Evolutionary conservation across 1,140 invertebrate species (phyloP).

Genomic region (Neodiprion fabricii): DNA sequence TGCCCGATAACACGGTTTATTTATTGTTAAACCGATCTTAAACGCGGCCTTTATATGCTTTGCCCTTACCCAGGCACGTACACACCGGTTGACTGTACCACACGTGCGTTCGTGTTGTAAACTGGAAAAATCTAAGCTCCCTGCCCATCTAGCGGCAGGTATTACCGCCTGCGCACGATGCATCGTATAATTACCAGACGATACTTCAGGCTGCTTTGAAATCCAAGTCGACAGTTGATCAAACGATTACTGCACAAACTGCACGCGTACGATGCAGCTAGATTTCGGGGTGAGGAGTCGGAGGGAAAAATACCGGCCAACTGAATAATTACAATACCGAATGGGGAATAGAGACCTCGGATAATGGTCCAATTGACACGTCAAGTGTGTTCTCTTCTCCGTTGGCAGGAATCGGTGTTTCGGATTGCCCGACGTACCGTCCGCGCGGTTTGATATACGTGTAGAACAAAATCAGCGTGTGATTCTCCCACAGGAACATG

Average conservation of each 20-base stretch:
- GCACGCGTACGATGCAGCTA: too few relatives aligned
- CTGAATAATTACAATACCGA: neutral
- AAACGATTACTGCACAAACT: neutral
- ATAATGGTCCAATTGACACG: neutral
- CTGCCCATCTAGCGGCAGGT: too few relatives aligned
- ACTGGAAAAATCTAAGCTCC: too few relatives aligned
- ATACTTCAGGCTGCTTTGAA: neutral
- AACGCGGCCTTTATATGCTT: neutral
- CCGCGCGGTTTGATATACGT: too few relatives aligned
- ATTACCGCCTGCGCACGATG: neutral
- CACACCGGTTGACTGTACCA: neutral
- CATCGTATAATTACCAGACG: neutral
- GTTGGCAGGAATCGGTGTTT: too few relatives aligned
- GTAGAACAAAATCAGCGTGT: neutral
- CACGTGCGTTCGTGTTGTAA: too few relatives aligned
- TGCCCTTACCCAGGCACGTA: neutral
- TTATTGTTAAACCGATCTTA: neutral
- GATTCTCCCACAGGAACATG: neutral
- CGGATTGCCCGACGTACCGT: too few relatives aligned
- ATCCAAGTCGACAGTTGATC: neutral
- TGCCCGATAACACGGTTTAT: slow-evolving; percentile 10
- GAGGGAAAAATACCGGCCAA: neutral
- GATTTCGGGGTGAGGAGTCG: neutral
- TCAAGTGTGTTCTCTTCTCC: too few relatives aligned
- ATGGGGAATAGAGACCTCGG: neutral